phyloP scores from a whole-genome alignment of 2,888 invertebrate species.

The Cataglyphis altisquamis region DNA sequence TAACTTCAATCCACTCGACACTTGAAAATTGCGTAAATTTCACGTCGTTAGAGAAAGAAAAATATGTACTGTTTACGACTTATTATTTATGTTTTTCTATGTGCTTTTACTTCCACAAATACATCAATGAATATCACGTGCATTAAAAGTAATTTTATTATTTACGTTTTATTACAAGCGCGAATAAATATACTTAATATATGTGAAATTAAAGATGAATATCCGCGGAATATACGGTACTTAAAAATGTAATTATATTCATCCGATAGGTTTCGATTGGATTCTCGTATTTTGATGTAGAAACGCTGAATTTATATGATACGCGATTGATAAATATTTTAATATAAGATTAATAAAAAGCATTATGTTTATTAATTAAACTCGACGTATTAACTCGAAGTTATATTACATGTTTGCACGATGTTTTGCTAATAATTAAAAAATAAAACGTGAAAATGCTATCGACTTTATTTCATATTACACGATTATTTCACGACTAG shows the following conservation, averaged over 20 bases:
- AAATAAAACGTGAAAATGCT: not conserved
- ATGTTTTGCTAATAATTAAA: not conserved
- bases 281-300: not conserved
- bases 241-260: not conserved
- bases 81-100: too few species aligned
- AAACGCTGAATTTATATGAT: not conserved
- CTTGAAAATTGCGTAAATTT: not conserved
- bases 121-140: not conserved
- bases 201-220: not conserved
- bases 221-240: not conserved
- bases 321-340: not conserved
- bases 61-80: too few species aligned
- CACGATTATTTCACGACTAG: not conserved
- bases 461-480: not conserved
- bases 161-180: not conserved
- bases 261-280: not conserved
- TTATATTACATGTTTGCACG: not conserved
- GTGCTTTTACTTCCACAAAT: too few species aligned
- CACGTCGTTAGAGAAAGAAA: too few species aligned
- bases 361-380: not conserved
- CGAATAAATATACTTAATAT: not conserved
- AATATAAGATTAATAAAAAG: not conserved
- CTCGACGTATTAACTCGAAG: not conserved
- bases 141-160: constrained; percentile 2
- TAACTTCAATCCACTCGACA: not conserved